Evolutionary conservation across 2,888 invertebrate genomes (phyloP).

Genomic region (Empis livida): DNA sequence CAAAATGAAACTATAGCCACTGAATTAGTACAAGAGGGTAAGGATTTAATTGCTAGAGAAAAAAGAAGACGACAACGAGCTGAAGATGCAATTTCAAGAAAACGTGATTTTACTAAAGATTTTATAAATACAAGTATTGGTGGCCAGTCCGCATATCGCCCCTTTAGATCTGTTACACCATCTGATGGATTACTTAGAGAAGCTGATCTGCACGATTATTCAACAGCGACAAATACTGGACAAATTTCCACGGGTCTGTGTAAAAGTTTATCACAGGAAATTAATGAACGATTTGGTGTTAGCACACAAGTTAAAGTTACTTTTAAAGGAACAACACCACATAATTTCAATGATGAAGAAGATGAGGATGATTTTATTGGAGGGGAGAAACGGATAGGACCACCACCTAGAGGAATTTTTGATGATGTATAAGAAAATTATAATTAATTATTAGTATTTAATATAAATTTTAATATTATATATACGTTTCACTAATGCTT

Average conservation of each 20-base stretch:
- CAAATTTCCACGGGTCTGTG: slow-evolving; percentile 27
- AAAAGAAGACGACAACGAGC: slow-evolving; percentile 67
- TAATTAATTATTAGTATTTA: neutral
- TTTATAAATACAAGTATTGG: slow-evolving; percentile 12
- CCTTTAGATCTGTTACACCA: slow-evolving; percentile 19
- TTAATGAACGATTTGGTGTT: slow-evolving; percentile 52
- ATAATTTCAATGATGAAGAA: slow-evolving; percentile 26
- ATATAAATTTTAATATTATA: neutral
- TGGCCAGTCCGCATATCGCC: slow-evolving; percentile 5
- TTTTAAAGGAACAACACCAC: slow-evolving; percentile 28
- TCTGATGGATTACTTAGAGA: slow-evolving; percentile 58
- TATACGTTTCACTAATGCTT: no score
- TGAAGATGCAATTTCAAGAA: slow-evolving; percentile 64
- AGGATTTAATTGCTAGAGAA: slow-evolving; percentile 80
- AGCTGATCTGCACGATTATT: slow-evolving; percentile 59
- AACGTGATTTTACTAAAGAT: slow-evolving; percentile 35
- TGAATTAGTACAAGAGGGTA: slow-evolving; percentile 87
- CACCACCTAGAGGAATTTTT: slow-evolving; percentile 65
- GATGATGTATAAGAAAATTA: slow-evolving; percentile 58
- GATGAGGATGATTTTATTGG: slow-evolving; percentile 26
- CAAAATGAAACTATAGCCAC: slow-evolving; percentile 87
- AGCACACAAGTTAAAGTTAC: slow-evolving; percentile 43
- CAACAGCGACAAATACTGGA: slow-evolving; percentile 40
- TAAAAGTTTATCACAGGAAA: slow-evolving; percentile 39
- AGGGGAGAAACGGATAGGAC: slow-evolving; percentile 41